These are phyloP conservation scores for Crotalus helleri DNA, from an alignment of 2,113 vertebrate genomes.

Conservation along the genomic window DNA sequence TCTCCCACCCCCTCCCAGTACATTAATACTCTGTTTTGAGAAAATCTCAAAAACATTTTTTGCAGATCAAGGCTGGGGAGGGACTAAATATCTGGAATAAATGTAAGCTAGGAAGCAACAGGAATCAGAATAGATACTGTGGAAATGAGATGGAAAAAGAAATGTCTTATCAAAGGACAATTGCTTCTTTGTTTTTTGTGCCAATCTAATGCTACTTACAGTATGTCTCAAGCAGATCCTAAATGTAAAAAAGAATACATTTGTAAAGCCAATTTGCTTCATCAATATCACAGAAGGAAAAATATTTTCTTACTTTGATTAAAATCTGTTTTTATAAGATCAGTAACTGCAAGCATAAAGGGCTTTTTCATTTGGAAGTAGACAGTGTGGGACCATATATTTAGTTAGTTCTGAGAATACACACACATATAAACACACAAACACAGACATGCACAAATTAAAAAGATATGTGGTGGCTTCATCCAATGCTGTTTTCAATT, in stretches of 20 bases:
- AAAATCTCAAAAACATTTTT: not conserved
- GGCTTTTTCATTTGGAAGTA: conserved; percentile 69
- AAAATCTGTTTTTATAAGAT: conserved; percentile 69
- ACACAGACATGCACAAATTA: conserved; percentile 53
- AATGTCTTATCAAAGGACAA: not conserved
- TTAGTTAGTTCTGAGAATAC: not conserved
- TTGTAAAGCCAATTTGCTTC: conserved; percentile 71
- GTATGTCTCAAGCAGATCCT: conserved; percentile 44
- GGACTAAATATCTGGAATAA: not conserved
- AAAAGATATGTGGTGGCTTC: conserved; percentile 68
- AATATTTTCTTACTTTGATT: conserved; percentile 65
- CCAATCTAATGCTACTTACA: fast-evolving
- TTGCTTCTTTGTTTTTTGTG: not conserved
- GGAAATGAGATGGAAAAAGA: not conserved
- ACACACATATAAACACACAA: not conserved
- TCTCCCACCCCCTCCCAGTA: not conserved
- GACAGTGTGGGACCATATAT: conserved; percentile 50
- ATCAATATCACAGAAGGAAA: conserved; percentile 69
- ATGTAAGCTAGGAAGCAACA: not conserved
- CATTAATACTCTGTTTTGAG: not conserved
- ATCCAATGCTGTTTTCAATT: conserved; percentile 72
- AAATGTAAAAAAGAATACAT: conserved; percentile 57
- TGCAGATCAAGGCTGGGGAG: not conserved
- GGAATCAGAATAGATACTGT: not conserved
- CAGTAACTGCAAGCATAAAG: conserved; percentile 72